Conservation (phyloP, 2,888 invertebrate genomes). For the Oscheius sp. region DNA sequence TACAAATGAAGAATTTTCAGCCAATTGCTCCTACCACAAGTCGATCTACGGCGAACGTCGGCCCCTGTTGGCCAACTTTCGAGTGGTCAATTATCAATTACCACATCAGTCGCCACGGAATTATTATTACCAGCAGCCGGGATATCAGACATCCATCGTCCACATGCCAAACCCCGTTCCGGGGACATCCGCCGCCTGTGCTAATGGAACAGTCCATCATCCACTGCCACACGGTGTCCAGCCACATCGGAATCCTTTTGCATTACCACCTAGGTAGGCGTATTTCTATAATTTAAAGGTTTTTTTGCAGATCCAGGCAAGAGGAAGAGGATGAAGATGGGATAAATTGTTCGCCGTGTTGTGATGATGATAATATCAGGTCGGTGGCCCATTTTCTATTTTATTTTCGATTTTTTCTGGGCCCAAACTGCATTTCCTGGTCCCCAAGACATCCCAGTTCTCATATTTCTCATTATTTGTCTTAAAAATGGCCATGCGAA, state of each 20-base stretch:
- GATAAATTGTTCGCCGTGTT: conserved; percentile 67
- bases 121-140: not conserved
- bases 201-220: conserved; percentile 10
- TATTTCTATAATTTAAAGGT: not conserved
- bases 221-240: conserved; percentile 24
- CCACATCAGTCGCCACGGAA: not conserved
- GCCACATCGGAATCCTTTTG: conserved; percentile 32
- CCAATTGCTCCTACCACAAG: conserved; percentile 38
- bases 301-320: conserved; percentile 14
- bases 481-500: too few relatives aligned
- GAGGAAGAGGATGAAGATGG: conserved; percentile 55
- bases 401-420: not conserved
- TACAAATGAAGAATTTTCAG: too few relatives aligned
- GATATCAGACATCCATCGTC: not conserved
- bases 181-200: not conserved
- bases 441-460: too few relatives aligned
- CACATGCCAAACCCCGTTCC: conserved; percentile 20
- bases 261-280: conserved; percentile 18
- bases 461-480: too few relatives aligned
- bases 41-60: conserved; percentile 37
- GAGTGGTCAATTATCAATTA: not conserved
- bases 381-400: conserved; percentile 21
- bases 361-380: conserved; percentile 63
- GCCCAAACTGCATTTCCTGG: too few relatives aligned
- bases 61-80: conserved; percentile 30